A percentile compares a stretch with the other conserved stretches of the same genome.
Conservation (phyloP, 53 echinoderm and acorn worm genomes). For the Glandiceps talaboti region DNA sequence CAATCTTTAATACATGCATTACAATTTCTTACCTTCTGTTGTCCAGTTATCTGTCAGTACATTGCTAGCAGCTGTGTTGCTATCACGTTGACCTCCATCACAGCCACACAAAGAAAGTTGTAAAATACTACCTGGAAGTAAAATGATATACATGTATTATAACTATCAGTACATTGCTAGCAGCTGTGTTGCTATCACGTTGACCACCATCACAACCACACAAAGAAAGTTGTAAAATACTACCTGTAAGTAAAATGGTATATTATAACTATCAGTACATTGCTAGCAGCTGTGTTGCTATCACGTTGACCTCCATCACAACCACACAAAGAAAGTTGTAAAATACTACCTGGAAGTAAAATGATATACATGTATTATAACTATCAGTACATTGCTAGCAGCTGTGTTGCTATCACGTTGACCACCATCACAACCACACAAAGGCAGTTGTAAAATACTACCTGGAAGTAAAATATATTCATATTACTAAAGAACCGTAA, state of each 20-base stretch:
- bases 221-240: conserved; percentile 30
- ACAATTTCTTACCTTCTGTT: conserved; percentile 72
- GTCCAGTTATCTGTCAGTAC: conserved; percentile 74
- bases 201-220: conserved; percentile 78
- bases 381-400: conserved; percentile 65
- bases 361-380: no score
- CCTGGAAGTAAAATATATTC: conserved; percentile 24
- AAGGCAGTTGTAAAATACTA: conserved; percentile 24
- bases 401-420: conserved; percentile 34
- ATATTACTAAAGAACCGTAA: no score
- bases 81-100: conserved; percentile 69
- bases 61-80: conserved; percentile 38
- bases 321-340: conserved; percentile 41
- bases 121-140: conserved; percentile 26
- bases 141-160: no score
- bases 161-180: conserved; percentile 63
- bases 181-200: conserved; percentile 32
- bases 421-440: conserved; percentile 81
- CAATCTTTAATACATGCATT: no score
- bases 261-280: conserved; percentile 68
- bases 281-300: conserved; percentile 30
- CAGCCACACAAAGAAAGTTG: conserved; percentile 51
- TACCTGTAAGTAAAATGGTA: conserved; percentile 21
- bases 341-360: conserved; percentile 21
- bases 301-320: conserved; percentile 82